Evolutionary conservation across 2,797 vertebrate genomes (phyloP), one percentile per base, ranked within the genome.

Genomic region (Serranus cabrilla): DNA sequence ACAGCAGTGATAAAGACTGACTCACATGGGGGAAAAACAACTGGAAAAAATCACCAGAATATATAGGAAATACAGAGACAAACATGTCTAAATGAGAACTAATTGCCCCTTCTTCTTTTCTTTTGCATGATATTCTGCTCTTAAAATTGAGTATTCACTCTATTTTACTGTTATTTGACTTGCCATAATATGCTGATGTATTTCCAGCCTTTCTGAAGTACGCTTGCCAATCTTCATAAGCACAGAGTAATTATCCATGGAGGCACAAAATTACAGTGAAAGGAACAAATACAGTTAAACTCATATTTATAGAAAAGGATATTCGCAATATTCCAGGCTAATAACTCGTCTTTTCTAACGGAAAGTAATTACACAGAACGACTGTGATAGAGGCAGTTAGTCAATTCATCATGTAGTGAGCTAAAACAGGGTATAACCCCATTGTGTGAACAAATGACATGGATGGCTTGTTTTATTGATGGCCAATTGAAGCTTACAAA

Each of bases 391-490:
- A 67, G 71, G 65, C 82, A 58, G 18, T 2, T 20, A 61, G 58
- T 78, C 52, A 16, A 25, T 65, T 74, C 34, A 62, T 65, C 62
- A 51, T 56, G 76, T 34, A 2, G 21, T 1, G 45, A 78, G 60
- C 43, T 68, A 68, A 79, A 83, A 58, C 42, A 39, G 68, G 67
- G 20, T 60, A 39, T 61, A 76, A 70, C 52, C 70, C 69, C 56
- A 66, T 68, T 81, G 73, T 74, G 59, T 65, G 63, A 86, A 65
- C n/a, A 60, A 84, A 82, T 76, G 60, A 77, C 74, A 86, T 51
- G 74, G 78, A 63, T 83, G 80, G 77, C 80, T 87, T 85, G 79
- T 77, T 88, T 88, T 84, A 89, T 82, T 74, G 84, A 88, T 69
- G 82, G 49, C 50, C 77, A 65, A 2, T 71, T 66, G 82, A 69